A percentile compares a stretch with the other conserved stretches of the same genome.
Evolutionary conservation across 1,140 invertebrate species (phyloP).

Genomic region (Zelostemma sp.): DNA sequence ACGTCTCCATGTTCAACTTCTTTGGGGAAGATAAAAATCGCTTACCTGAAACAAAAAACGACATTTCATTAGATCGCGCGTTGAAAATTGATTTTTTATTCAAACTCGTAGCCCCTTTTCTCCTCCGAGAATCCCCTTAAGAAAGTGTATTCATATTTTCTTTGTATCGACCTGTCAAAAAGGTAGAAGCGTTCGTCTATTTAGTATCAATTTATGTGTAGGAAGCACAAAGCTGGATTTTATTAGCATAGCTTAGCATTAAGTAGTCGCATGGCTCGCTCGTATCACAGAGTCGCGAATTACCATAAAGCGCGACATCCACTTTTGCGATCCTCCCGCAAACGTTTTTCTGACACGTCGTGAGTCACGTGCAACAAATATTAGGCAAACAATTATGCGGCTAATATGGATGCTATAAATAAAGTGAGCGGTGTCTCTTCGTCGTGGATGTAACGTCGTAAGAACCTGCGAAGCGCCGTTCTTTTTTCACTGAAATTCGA

Average conservation of each 20-base stretch:
- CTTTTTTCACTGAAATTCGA: conserved; percentile 14
- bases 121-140: not conserved
- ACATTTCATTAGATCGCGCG: too few relatives aligned
- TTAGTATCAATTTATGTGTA: conserved; percentile 37
- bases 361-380: conserved; percentile 45
- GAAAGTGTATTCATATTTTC: not conserved
- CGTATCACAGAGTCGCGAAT: conserved; percentile 45
- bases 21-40: too few relatives aligned
- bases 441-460: conserved; percentile 23
- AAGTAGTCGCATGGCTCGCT: conserved; percentile 53
- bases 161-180: not conserved
- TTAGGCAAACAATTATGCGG: conserved; percentile 35
- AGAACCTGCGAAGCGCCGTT: conserved; percentile 8
- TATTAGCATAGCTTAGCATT: conserved; percentile 56
- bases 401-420: conserved; percentile 36
- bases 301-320: conserved; percentile 41
- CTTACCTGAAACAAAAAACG: too few relatives aligned
- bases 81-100: too few relatives aligned
- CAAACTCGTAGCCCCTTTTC: too few relatives aligned
- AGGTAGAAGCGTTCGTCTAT: conserved; percentile 15
- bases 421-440: conserved; percentile 38
- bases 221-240: conserved; percentile 54
- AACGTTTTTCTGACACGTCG: conserved; percentile 33
- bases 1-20: too few relatives aligned
- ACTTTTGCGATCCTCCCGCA: conserved; percentile 30